Evolutionary conservation across 2,888 invertebrate genomes (phyloP).

Genomic region (Eugnorisma glareosa): DNA sequence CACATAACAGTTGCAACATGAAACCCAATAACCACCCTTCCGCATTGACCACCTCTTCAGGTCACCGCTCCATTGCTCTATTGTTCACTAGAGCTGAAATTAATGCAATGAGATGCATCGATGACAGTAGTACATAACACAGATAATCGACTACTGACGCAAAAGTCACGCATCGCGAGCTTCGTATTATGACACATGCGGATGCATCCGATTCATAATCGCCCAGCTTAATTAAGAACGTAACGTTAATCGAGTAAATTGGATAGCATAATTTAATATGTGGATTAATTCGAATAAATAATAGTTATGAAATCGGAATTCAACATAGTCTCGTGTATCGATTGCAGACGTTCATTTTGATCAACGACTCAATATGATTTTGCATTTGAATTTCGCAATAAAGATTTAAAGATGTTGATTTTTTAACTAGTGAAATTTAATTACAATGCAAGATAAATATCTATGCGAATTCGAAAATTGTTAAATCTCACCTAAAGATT

Average conservation of each 20-base stretch:
- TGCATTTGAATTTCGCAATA: conserved; percentile 1
- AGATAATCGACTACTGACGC: conserved; percentile 56
- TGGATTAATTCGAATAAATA: conserved; percentile 50
- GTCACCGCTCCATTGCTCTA: conserved; percentile 20
- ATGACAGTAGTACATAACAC: conserved; percentile 57
- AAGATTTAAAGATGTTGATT: conserved; percentile 4
- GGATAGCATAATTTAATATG: conserved; percentile 40
- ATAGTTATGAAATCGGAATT: conserved; percentile 47
- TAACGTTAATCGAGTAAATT: conserved; percentile 48
- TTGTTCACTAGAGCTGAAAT: conserved; percentile 39
- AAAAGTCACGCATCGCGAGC: conserved; percentile 54
- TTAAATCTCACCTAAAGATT: conserved; percentile 18
- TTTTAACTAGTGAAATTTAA: conserved; percentile 35
- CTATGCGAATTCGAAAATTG: not conserved
- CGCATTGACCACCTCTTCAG: conserved; percentile 7
- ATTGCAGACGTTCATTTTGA: conserved; percentile 19
- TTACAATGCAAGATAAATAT: conserved; percentile 29
- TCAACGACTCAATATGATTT: conserved; percentile 24
- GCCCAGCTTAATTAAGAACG: conserved; percentile 46
- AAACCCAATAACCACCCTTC: conserved; percentile 12
- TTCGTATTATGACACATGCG: conserved; percentile 69
- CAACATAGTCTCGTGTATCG: conserved; percentile 16
- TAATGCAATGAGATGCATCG: conserved; percentile 46
- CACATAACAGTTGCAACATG: conserved; percentile 9
- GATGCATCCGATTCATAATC: conserved; percentile 60